Conservation (phyloP, 30 jellyfish, hydroid and myxozoan genomes). For the Catostylus mosaicus region DNA sequence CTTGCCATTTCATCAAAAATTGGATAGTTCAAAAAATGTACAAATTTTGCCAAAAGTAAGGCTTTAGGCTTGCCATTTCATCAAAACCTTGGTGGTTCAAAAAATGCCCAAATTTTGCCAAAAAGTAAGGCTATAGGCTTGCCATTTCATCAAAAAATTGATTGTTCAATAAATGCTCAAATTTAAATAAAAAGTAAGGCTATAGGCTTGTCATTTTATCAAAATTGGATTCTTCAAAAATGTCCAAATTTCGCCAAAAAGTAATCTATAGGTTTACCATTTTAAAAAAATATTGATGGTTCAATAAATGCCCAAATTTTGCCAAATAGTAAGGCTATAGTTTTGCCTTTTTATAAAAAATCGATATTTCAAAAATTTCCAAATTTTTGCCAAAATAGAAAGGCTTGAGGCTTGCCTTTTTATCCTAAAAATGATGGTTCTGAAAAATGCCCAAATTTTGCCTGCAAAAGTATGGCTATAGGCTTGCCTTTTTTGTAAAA, state of each 20-base stretch:
- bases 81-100: no score
- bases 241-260: background rate
- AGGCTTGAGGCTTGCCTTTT: background rate
- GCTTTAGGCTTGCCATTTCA: background rate
- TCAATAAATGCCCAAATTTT: no score
- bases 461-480: background rate
- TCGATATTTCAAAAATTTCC: background rate
- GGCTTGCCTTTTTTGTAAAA: background rate
- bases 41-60: background rate
- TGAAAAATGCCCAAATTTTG: background rate
- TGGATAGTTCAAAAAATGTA: background rate
- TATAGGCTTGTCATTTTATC: background rate
- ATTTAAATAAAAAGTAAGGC: background rate
- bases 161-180: background rate
- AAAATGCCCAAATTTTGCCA: background rate
- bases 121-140: background rate
- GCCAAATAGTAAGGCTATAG: background rate
- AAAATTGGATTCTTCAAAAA: background rate
- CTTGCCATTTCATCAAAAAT: background rate
- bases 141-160: background rate
- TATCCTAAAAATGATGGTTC: no score
- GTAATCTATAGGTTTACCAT: conserved; percentile 1
- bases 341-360: background rate
- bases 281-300: no score
- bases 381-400: background rate